Conservation (phyloP, 2,888 invertebrate genomes). For the Clunio marinus region DNA sequence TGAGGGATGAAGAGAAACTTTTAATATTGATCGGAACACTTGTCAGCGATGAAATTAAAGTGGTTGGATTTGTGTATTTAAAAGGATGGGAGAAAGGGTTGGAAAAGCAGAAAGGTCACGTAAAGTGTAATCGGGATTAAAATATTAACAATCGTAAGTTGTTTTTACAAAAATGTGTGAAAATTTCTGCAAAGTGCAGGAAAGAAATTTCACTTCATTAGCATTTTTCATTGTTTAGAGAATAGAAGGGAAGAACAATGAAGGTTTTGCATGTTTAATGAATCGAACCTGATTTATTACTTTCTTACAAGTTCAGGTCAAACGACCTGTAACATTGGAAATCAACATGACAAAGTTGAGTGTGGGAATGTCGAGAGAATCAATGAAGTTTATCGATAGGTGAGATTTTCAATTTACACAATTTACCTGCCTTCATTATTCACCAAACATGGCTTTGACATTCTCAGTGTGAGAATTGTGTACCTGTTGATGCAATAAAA, state of each 20-base stretch:
- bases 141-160: no score
- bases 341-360: not conserved
- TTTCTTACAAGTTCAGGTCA: no score
- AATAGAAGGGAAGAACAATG: no score
- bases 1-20: not conserved
- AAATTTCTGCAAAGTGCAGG: no score
- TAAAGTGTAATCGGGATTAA: no score
- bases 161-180: no score
- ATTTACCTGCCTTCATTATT: not conserved
- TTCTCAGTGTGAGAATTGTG: not conserved
- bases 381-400: not conserved
- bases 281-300: no score
- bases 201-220: no score
- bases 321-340: not conserved
- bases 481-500: conserved; percentile 9
- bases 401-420: not conserved
- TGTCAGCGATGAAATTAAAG: conserved; percentile 1
- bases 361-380: conserved; percentile 12
- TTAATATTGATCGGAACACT: not conserved
- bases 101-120: not conserved
- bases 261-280: no score
- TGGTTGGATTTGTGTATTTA: not conserved
- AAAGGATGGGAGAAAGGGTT: not conserved
- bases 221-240: no score
- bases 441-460: no score